Percentiles rank a stretch among this genome's conserved stretches.
These are phyloP conservation scores for Oenanthe melanoleuca DNA, from an alignment of 2,113 vertebrate genomes.

Conservation along the genomic window DNA sequence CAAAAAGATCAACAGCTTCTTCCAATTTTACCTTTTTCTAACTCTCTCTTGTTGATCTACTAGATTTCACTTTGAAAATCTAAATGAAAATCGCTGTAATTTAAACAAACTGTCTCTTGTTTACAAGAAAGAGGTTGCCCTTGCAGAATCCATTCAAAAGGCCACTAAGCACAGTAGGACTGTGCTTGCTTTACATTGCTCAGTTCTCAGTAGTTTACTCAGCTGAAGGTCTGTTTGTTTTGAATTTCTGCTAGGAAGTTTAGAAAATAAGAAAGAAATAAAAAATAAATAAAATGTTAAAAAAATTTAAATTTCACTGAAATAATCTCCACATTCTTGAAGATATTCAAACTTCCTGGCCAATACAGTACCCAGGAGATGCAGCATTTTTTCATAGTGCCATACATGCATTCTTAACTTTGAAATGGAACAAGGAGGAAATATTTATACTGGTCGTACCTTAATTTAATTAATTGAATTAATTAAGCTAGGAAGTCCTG, in stretches of 20 bases:
- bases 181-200: background rate
- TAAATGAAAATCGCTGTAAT: background rate
- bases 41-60: background rate
- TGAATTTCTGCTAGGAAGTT: background rate
- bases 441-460: background rate
- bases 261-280: background rate
- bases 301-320: background rate
- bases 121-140: background rate
- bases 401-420: background rate
- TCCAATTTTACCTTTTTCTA: background rate
- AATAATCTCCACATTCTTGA: background rate
- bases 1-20: background rate
- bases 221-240: background rate
- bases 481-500: background rate
- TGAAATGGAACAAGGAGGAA: background rate
- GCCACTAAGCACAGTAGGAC: background rate
- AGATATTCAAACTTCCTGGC: background rate
- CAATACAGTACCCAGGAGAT: background rate
- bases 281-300: no score
- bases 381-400: background rate
- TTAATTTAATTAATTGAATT: background rate
- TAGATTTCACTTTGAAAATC: background rate
- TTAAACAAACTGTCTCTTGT: background rate
- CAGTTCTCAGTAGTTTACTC: background rate
- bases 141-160: background rate